phyloP scores from a whole-genome alignment of 2,888 invertebrate species.

The Neria commutata region DNA sequence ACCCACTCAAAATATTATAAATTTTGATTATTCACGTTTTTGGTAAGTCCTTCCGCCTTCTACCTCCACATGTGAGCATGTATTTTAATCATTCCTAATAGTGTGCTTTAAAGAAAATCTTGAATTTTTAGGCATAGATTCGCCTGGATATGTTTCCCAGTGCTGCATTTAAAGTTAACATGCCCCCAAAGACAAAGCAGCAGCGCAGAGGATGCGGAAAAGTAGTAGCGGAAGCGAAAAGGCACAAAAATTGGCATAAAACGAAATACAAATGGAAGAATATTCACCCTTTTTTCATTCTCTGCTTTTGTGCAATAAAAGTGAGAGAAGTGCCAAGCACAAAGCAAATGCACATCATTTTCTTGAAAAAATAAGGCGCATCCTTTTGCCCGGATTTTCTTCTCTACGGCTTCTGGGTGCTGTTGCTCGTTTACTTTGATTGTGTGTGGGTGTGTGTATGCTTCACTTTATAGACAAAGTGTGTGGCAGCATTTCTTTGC shows the following conservation, averaged over 20 bases:
- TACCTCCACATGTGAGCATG: too few species aligned
- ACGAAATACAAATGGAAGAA: neutral
- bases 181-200: neutral
- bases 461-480: too few species aligned
- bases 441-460: too few species aligned
- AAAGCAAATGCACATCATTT: neutral
- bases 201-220: neutral
- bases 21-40: neutral
- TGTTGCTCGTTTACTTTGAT: too few species aligned
- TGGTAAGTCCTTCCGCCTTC: slow-evolving; percentile 10
- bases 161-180: neutral
- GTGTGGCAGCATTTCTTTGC: too few species aligned
- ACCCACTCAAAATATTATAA: neutral
- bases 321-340: neutral
- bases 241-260: neutral
- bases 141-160: neutral
- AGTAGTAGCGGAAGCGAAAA: neutral
- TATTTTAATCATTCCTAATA: too few species aligned
- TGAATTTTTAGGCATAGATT: too few species aligned
- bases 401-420: neutral
- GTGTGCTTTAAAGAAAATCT: too few species aligned
- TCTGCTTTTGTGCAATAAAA: neutral
- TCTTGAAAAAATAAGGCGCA: neutral
- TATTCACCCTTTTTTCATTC: neutral
- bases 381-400: neutral